Conservation (phyloP, 1,140 invertebrate species). For the Laupala kohalensis region DNA sequence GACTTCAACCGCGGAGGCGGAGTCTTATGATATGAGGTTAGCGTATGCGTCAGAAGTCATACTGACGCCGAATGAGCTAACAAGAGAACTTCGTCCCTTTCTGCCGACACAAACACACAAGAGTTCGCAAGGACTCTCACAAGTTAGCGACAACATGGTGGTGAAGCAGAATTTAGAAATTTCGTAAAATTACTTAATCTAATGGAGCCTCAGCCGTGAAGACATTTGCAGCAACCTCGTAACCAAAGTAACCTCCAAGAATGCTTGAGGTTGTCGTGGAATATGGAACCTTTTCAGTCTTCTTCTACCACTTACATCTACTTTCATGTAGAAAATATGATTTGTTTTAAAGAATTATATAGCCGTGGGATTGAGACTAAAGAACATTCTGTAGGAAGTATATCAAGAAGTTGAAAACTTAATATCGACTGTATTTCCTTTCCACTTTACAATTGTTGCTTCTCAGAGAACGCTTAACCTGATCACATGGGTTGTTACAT, state of each 20-base stretch:
- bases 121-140: not conserved
- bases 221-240: not conserved
- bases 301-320: not conserved
- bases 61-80: not conserved
- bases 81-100: not conserved
- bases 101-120: not conserved
- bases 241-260: too few species aligned
- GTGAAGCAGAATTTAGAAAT: not conserved
- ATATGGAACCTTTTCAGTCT: not conserved
- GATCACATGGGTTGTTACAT: too few species aligned
- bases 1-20: too few species aligned
- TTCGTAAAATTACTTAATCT: not conserved
- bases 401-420: too few species aligned
- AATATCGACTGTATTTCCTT: too few species aligned
- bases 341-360: too few species aligned
- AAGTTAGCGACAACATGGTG: not conserved
- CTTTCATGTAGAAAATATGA: not conserved
- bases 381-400: too few species aligned
- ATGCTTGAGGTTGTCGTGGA: not conserved
- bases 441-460: too few species aligned
- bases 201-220: not conserved
- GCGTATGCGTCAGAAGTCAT: not conserved
- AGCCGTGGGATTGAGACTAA: too few species aligned
- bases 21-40: too few species aligned
- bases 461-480: too few species aligned